Percentiles rank a stretch among this genome's conserved stretches.
phyloP scores from a whole-genome alignment of 2,888 invertebrate genomes.

The Mellilla xanthometata region DNA sequence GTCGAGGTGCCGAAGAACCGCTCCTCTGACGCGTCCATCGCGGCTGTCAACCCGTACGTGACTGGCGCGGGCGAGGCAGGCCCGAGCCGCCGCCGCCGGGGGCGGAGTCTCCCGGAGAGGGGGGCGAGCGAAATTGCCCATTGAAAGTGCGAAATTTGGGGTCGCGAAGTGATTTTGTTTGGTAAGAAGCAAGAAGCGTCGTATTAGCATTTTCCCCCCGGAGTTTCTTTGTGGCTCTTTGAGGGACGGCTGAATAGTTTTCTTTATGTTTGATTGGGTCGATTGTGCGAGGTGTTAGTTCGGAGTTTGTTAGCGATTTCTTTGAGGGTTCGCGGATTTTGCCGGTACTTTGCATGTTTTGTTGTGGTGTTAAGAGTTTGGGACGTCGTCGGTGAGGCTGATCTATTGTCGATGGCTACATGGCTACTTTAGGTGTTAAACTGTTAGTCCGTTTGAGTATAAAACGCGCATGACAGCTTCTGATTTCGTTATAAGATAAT shows the following conservation, averaged over 20 bases:
- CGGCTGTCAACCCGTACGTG: slow-evolving; percentile 50
- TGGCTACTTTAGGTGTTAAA: slow-evolving; percentile 1
- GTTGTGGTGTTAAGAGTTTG: slow-evolving; percentile 31
- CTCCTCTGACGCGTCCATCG: slow-evolving; percentile 72
- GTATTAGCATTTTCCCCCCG: slow-evolving; percentile 75
- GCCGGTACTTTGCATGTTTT: slow-evolving; percentile 38
- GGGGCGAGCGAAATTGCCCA: slow-evolving; percentile 71
- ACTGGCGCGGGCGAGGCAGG: slow-evolving; percentile 52
- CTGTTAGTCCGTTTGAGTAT: slow-evolving; percentile 4
- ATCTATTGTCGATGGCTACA: slow-evolving; percentile 20
- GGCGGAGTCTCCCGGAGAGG: slow-evolving; percentile 59
- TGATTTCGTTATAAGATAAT: too few species aligned
- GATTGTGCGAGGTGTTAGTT: slow-evolving; percentile 70
- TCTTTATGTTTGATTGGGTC: slow-evolving; percentile 75
- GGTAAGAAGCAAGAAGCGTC: slow-evolving; percentile 70
- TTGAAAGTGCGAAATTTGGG: slow-evolving; percentile 81
- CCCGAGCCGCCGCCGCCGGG: slow-evolving; percentile 34
- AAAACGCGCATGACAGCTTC: not conserved
- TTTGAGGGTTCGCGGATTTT: slow-evolving; percentile 45
- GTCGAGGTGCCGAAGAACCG: slow-evolving; percentile 63
- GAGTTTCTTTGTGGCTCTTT: slow-evolving; percentile 65
- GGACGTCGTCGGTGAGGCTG: slow-evolving; percentile 10
- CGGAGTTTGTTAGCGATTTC: slow-evolving; percentile 52
- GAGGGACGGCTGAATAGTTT: slow-evolving; percentile 62
- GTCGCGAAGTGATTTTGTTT: slow-evolving; percentile 79